A percentile compares a stretch with the other conserved stretches of the same genome.
Conservation (phyloP, 2,797 vertebrate species). For the Lagocephalus sceleratus region DNA sequence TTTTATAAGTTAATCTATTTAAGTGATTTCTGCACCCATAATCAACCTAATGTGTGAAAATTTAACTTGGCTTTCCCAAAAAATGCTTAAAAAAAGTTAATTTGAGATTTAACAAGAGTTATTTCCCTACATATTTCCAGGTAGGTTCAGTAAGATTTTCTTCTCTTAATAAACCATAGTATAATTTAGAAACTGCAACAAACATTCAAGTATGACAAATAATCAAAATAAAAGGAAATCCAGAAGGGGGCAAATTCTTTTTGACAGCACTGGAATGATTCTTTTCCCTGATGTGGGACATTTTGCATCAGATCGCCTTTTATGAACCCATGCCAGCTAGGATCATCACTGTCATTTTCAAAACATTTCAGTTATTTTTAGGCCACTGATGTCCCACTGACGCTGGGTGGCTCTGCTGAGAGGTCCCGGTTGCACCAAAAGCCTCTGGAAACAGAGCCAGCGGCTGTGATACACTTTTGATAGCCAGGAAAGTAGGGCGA, state of each 20-base stretch:
- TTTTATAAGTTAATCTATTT: too few species aligned
- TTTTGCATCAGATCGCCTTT: conserved; percentile 28
- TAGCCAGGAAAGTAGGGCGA: conserved; percentile 46
- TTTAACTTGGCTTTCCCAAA: background rate
- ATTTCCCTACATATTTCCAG: too few species aligned
- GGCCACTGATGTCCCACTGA: conserved; percentile 41
- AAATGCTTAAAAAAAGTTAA: too few species aligned
- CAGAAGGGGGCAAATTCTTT: background rate
- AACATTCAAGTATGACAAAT: too few species aligned
- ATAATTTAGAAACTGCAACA: too few species aligned
- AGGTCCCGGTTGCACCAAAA: conserved; percentile 36
- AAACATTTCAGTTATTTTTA: conserved; percentile 40
- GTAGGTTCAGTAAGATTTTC: too few species aligned
- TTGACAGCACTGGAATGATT: conserved; percentile 13
- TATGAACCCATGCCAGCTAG: conserved; percentile 33
- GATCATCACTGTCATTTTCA: conserved; percentile 29
- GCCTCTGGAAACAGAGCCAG: conserved; percentile 46
- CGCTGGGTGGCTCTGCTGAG: conserved; percentile 34
- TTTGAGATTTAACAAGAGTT: too few species aligned
- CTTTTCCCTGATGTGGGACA: conserved; percentile 4
- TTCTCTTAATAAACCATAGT: too few species aligned
- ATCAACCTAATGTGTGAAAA: background rate
- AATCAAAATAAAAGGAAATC: too few species aligned
- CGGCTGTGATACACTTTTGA: conserved; percentile 35
- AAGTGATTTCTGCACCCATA: too few species aligned